Evolutionary conservation across 92 coral and sea anemone genomes (phyloP).

Genomic region (Paragorgia papillata): DNA sequence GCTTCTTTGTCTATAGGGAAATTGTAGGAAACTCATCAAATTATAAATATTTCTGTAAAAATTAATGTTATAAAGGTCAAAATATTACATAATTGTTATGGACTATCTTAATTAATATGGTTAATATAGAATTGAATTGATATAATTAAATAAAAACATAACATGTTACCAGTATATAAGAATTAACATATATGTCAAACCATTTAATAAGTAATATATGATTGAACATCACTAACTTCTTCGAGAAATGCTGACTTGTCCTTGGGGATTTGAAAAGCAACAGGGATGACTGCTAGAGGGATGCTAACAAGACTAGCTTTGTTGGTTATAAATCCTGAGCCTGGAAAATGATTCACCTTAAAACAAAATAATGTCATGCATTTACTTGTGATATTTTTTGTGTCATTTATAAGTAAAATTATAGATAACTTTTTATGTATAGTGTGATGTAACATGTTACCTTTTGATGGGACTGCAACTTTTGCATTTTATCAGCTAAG

Average conservation of each 20-base stretch:
- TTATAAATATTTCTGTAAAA: background rate
- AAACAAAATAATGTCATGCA: background rate
- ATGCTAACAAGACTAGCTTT: slow-evolving; percentile 83
- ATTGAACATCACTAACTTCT: slow-evolving; percentile 62
- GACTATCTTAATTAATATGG: no score
- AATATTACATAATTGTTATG: no score
- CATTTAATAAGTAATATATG: no score
- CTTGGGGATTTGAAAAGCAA: slow-evolving; percentile 90
- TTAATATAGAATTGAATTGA: no score
- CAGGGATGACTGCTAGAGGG: slow-evolving; percentile 75
- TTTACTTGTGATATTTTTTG: no score
- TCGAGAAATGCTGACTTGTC: slow-evolving; percentile 72
- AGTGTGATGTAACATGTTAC: no score
- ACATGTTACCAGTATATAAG: no score
- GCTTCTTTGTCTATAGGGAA: slow-evolving; percentile 56
- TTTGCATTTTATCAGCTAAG: slow-evolving; percentile 47
- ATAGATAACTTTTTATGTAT: no score
- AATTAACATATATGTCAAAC: no score
- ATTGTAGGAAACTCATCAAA: background rate
- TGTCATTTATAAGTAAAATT: no score
- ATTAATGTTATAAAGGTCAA: no score
- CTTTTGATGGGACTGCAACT: slow-evolving; percentile 82
- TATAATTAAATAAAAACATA: no score
- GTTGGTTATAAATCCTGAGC: slow-evolving; percentile 90
- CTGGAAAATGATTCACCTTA: slow-evolving; percentile 96